Conservation (phyloP, 35 echinoderm and acorn worm genomes). For the Ophiothrix spiculata region DNA sequence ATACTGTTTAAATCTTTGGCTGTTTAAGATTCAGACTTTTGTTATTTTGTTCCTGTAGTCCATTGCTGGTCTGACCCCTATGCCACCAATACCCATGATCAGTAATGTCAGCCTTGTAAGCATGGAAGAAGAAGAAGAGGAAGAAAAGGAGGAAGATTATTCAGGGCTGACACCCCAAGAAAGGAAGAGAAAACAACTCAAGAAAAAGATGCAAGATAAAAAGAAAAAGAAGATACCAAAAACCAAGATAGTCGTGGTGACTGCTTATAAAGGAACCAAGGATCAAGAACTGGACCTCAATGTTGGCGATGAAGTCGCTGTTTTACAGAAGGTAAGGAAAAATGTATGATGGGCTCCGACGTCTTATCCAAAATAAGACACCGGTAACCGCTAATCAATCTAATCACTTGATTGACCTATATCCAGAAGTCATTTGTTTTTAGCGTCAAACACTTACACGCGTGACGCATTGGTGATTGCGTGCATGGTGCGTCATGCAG, state of each 20-base stretch:
- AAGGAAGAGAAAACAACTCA: slow-evolving; percentile 71
- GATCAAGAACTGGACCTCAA: slow-evolving; percentile 78
- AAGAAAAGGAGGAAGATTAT: slow-evolving; percentile 47
- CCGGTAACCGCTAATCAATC: no score
- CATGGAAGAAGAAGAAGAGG: slow-evolving; percentile 48
- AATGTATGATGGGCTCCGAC: no score
- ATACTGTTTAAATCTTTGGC: no score
- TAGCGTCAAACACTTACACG: no score
- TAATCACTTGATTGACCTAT: no score
- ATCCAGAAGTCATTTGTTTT: no score
- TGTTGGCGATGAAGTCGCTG: slow-evolving; percentile 67
- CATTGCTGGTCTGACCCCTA: background rate
- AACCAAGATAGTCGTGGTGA: slow-evolving; percentile 77
- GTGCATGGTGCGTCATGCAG: no score
- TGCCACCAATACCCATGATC: background rate
- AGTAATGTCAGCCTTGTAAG: slow-evolving; percentile 40
- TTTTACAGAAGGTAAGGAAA: slow-evolving; percentile 7
- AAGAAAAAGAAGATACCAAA: slow-evolving; percentile 76
- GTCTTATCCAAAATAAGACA: no score
- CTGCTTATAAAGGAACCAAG: slow-evolving; percentile 73
- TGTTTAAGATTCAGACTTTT: background rate
- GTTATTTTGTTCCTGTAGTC: background rate
- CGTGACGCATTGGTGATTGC: no score
- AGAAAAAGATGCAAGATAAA: slow-evolving; percentile 69
- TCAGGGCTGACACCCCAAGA: slow-evolving; percentile 68